phyloP scores from a whole-genome alignment of 2,797 vertebrate species.

The Poeciliopsis presidionis region DNA sequence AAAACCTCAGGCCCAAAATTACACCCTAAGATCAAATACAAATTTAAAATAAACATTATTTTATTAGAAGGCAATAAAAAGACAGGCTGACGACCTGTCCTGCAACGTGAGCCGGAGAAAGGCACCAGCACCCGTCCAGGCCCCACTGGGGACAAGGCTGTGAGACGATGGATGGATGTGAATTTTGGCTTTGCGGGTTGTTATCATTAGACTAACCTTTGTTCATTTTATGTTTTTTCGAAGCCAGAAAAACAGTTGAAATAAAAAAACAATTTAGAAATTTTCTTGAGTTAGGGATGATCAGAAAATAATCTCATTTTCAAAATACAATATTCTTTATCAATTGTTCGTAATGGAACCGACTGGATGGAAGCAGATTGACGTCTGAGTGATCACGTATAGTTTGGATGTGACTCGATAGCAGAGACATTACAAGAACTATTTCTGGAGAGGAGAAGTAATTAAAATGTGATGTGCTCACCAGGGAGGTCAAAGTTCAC shows the following conservation, averaged over 20 bases:
- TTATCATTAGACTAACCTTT: not conserved
- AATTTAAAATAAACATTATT: conserved; percentile 10
- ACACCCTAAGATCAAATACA: conserved; percentile 24
- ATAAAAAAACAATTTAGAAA: not conserved
- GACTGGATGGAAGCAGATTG: not conserved
- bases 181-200: no score
- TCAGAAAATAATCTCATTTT: not conserved
- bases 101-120: no score
- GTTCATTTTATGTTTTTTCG: not conserved
- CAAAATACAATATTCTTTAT: not conserved
- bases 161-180: no score
- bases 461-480: conserved; percentile 39
- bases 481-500: conserved; percentile 55
- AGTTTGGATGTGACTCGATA: conserved; percentile 28
- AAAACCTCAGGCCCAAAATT: conserved; percentile 20
- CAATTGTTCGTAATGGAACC: not conserved
- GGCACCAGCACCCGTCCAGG: no score
- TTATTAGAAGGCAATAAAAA: conserved; percentile 1
- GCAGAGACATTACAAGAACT: conserved; percentile 18
- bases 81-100: no score
- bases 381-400: conserved; percentile 4
- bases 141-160: no score
- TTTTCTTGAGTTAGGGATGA: not conserved
- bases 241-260: not conserved
- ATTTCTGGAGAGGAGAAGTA: conserved; percentile 23